These are phyloP conservation scores for Intellagama lesueurii DNA, from an alignment of 2,797 vertebrate species.

Conservation along the genomic window DNA sequence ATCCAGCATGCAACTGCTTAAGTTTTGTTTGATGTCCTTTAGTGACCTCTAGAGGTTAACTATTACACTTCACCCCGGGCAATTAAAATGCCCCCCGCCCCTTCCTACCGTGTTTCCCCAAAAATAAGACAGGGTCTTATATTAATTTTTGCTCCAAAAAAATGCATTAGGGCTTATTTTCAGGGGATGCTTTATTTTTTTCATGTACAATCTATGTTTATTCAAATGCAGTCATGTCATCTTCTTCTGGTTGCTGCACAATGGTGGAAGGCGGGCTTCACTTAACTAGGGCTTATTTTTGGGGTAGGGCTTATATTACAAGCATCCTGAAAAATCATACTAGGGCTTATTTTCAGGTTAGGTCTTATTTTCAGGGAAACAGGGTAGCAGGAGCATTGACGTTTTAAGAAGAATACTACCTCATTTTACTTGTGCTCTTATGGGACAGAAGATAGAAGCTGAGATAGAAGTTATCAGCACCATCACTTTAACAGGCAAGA, in stretches of 20 bases:
- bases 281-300: neutral
- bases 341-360: neutral
- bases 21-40: conserved; percentile 10
- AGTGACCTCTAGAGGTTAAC: conserved; percentile 73
- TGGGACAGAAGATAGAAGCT: neutral
- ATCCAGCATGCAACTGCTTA: neutral
- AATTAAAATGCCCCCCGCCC: fast-evolving
- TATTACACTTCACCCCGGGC: neutral
- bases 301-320: no score
- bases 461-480: neutral
- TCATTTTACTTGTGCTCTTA: neutral
- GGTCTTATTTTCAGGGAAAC: no score
- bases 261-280: no score
- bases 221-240: no score
- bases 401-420: neutral
- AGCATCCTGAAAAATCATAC: no score
- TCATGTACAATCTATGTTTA: no score
- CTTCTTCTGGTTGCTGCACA: no score
- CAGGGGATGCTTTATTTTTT: no score
- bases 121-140: no score
- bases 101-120: no score
- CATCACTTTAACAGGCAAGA: neutral
- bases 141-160: no score
- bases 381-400: neutral
- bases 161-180: no score